Percentiles rank a stretch among this genome's conserved stretches.
Evolutionary conservation across 2,888 invertebrate species (phyloP).

Genomic region (Apoda limacodes): DNA sequence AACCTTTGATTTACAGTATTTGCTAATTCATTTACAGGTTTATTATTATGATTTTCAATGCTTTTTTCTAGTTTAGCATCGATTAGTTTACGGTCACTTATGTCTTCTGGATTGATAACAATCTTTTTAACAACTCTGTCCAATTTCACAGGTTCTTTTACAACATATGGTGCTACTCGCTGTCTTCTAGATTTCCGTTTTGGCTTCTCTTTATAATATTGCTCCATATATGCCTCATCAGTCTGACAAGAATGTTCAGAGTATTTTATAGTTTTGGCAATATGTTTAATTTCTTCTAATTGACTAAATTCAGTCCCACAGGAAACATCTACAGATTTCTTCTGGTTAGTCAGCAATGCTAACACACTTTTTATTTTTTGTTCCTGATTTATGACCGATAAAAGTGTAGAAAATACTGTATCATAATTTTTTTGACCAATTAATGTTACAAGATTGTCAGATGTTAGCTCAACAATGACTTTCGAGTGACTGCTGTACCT

Average conservation of each 20-base stretch:
- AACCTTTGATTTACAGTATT: too few relatives aligned
- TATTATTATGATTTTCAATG: too few relatives aligned
- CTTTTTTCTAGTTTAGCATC: neutral
- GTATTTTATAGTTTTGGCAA: neutral
- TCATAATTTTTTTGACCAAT: conserved; percentile 50
- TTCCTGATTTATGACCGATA: conserved; percentile 41
- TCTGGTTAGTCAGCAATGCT: conserved; percentile 31
- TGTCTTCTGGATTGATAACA: conserved; percentile 25
- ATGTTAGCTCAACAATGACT: conserved; percentile 29
- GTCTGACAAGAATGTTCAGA: conserved; percentile 32
- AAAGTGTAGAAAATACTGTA: conserved; percentile 35
- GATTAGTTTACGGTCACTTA: conserved; percentile 3
- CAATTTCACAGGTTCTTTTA: conserved; percentile 24
- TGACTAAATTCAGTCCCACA: conserved; percentile 9
- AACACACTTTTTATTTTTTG: conserved; percentile 38
- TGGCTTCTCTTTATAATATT: conserved; percentile 17
- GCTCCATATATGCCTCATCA: conserved; percentile 21
- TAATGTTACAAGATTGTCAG: conserved; percentile 33
- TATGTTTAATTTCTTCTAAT: neutral
- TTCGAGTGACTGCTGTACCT: conserved; percentile 22
- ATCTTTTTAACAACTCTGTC: conserved; percentile 21
- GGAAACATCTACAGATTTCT: conserved; percentile 1
- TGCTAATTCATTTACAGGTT: too few relatives aligned
- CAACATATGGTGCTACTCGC: conserved; percentile 32
- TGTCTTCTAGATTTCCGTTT: conserved; percentile 23